Evolutionary conservation across 2,113 vertebrate genomes (phyloP).

Genomic region (Gorsachius goisagi): DNA sequence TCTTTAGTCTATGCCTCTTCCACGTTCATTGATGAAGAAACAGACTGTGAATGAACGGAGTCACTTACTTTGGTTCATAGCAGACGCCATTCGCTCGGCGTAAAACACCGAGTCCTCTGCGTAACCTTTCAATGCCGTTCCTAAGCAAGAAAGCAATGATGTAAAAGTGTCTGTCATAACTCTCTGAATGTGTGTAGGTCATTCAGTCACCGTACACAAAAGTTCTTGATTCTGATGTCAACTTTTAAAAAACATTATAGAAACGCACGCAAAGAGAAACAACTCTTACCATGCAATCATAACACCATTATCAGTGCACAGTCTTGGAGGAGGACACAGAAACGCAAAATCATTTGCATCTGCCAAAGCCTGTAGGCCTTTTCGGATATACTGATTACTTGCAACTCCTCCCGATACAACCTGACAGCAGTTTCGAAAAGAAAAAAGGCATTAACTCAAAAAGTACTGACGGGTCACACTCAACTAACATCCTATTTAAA

Average conservation of each 20-base stretch:
- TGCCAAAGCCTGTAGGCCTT: constrained; percentile 77
- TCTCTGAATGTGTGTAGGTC: fast-evolving
- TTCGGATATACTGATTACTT: constrained; percentile 90
- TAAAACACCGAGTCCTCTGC: constrained; percentile 81
- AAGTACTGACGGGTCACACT: background rate
- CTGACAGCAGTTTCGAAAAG: constrained; percentile 60
- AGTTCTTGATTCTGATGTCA: background rate
- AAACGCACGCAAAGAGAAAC: background rate
- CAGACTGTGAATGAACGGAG: background rate
- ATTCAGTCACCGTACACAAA: background rate
- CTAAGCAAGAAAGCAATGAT: constrained; percentile 66
- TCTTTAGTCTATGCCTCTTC: background rate
- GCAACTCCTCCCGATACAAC: constrained; percentile 94
- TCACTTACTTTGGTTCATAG: constrained; percentile 88
- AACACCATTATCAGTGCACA: constrained; percentile 94
- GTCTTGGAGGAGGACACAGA: constrained; percentile 85
- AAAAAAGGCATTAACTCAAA: background rate
- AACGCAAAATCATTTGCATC: constrained; percentile 79
- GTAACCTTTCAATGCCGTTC: constrained; percentile 92
- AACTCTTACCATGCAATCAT: constrained; percentile 94
- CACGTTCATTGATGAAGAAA: background rate
- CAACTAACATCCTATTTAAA: background rate
- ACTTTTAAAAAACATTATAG: background rate
- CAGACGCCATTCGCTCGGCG: constrained; percentile 69
- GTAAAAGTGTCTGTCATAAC: background rate